Base-by-base conservation (phyloP, 2,797 vertebrate genomes). In the Halcyon chelicuti region DNA sequence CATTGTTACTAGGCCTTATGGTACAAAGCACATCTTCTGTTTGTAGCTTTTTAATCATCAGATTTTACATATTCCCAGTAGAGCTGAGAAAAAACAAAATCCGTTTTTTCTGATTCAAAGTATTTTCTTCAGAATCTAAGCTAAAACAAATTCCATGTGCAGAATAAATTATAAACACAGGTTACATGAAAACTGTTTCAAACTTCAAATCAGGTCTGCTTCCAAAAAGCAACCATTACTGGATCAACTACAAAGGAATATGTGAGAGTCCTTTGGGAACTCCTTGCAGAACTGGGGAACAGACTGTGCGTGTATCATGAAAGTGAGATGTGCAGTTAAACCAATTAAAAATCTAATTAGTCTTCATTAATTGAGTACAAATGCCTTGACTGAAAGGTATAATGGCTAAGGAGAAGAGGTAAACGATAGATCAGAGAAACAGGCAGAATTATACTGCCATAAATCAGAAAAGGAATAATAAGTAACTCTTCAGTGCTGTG, bases 261-360 rank as follows among this genome's bases (percentile, higher is more conserved):
- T 5, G n/a, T 72, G 37, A 22, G 25, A 26, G 23, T 82, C 82
- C 58, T 81, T 62, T 52, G 89, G 73, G 82, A 96, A 33, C 28
- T 68, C 47, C 55, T 72, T 4, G 8, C 31, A 88, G 86, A 93
- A 80, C 28, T 57, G n/a, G 0, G 0, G 40, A 84, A 79, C 39
- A 75, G 72, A 75, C 31, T 33, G 23, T 33, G 42, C 44, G 20
- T 10, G 14, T 39, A 88, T 66, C 66, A 63, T 40, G 44, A 60
- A 94, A 94, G 49, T 9, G 12, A 94, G 82, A 49, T 2, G 4
- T 42, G 85, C 62, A 96, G 81, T 91, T 93, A 94, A 92, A 78
- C 46, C 62, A 81, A 84, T 5, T 12, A 90, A 26, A 89, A 86
- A 78, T 60, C 73, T 75, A 94, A 93, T 94, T 86, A 90, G 79